Percentiles rank a stretch among this genome's conserved stretches.
Evolutionary conservation across 2,113 vertebrate genomes (phyloP).

Genomic region (Plecturocebus donacophilus): DNA sequence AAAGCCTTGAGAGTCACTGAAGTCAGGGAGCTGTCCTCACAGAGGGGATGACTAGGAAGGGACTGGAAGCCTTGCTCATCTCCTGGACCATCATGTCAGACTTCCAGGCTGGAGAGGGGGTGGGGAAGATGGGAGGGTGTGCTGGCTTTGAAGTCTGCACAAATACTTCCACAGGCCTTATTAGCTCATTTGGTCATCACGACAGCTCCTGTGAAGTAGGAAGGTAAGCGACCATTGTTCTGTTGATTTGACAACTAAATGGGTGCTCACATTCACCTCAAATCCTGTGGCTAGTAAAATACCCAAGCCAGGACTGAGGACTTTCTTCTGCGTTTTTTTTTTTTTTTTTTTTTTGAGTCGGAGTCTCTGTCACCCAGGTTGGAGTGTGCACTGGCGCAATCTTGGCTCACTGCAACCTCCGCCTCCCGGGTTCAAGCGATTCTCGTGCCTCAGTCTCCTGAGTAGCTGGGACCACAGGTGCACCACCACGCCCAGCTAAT

Average conservation of each 20-base stretch:
- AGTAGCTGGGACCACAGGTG: too few species aligned
- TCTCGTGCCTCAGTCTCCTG: too few species aligned
- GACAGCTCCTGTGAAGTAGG: background rate
- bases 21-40: background rate
- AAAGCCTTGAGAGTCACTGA: background rate
- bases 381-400: too few species aligned
- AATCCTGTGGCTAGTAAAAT: background rate
- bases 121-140: background rate
- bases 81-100: background rate
- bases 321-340: too few species aligned
- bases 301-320: background rate
- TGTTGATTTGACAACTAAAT: background rate
- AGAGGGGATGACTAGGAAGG: background rate
- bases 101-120: background rate
- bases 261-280: background rate
- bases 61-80: background rate
- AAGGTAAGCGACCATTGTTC: background rate
- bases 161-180: constrained; percentile 15
- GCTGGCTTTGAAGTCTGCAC: background rate
- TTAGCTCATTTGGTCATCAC: constrained; percentile 14
- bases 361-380: too few species aligned
- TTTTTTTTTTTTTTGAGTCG: too few species aligned
- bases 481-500: too few species aligned
- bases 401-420: too few species aligned
- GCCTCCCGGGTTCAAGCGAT: too few species aligned